Evolutionary conservation across 2,113 vertebrate species (phyloP).

Genomic region (Lamprotornis superbus): DNA sequence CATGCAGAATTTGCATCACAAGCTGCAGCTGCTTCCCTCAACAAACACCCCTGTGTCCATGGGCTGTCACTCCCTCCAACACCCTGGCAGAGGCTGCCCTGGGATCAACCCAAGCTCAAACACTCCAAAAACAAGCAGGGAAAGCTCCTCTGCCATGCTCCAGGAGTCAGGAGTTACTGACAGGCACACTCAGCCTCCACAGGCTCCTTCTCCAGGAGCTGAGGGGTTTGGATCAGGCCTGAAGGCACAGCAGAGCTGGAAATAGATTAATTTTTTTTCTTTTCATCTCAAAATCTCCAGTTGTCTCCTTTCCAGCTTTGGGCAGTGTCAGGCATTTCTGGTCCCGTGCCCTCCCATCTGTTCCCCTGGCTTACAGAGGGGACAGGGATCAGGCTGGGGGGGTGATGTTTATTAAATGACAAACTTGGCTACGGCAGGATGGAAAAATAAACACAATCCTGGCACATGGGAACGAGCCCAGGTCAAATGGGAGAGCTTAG

Average conservation of each 20-base stretch:
- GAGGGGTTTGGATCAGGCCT: neutral
- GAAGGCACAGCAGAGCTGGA: neutral
- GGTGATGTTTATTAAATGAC: slow-evolving; percentile 9
- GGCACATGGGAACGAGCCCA: neutral
- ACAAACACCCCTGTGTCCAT: slow-evolving; percentile 14
- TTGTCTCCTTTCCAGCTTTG: neutral
- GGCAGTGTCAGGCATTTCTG: neutral
- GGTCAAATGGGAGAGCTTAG: neutral
- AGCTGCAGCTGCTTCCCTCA: slow-evolving; percentile 9
- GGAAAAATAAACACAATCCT: slow-evolving; percentile 24
- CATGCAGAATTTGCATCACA: neutral
- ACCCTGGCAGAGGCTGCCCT: neutral
- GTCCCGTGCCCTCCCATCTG: slow-evolving; percentile 36
- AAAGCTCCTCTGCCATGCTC: neutral
- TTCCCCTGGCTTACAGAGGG: neutral
- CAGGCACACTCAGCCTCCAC: neutral
- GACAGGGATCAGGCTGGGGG: neutral
- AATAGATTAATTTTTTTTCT: neutral
- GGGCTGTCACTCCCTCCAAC: neutral
- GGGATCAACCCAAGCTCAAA: neutral
- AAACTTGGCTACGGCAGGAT: neutral
- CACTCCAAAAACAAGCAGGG: neutral
- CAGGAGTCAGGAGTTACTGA: neutral
- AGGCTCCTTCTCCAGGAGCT: neutral
- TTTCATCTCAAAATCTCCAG: neutral